Conservation (phyloP, 1,140 invertebrate genomes). For the Macrocentrus cingulum region DNA sequence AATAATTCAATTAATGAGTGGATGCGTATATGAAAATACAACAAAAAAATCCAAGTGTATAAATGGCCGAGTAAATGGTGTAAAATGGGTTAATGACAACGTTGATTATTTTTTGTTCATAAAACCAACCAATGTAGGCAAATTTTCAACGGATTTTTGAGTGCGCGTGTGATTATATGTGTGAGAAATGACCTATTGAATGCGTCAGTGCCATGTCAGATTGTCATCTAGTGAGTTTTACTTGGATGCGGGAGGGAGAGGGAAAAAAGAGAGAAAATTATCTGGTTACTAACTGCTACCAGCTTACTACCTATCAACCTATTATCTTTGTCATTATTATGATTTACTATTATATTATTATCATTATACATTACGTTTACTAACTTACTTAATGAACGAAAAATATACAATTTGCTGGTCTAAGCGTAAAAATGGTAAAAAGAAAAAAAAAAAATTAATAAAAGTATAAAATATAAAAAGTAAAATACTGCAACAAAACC, state of each 20-base stretch:
- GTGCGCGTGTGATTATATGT: constrained; percentile 37
- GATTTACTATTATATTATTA: constrained; percentile 42
- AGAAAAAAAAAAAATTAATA: constrained; percentile 16
- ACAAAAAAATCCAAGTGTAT: background rate
- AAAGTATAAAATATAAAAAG: constrained; percentile 3
- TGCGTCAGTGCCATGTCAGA: constrained; percentile 54
- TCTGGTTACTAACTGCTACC: constrained; percentile 56
- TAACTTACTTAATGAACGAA: constrained; percentile 45
- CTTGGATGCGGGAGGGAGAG: constrained; percentile 15
- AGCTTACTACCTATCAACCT: constrained; percentile 52
- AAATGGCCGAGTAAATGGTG: constrained; percentile 11
- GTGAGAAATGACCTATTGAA: constrained; percentile 40
- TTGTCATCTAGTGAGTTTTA: constrained; percentile 50
- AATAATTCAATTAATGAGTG: constrained; percentile 12
- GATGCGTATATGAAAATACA: constrained; percentile 27
- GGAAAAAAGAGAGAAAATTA: constrained; percentile 37
- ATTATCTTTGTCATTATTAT: constrained; percentile 46
- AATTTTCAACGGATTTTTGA: constrained; percentile 24
- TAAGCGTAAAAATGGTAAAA: constrained; percentile 6
- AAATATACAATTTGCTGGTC: constrained; percentile 31
- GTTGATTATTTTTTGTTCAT: background rate
- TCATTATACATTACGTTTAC: constrained; percentile 51
- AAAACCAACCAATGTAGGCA: background rate
- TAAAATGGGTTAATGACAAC: constrained; percentile 16
- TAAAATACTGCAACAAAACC: background rate